These are phyloP conservation scores for Monoplex corrugatus DNA, from an alignment of 2,888 invertebrate genomes.

Conservation along the genomic window DNA sequence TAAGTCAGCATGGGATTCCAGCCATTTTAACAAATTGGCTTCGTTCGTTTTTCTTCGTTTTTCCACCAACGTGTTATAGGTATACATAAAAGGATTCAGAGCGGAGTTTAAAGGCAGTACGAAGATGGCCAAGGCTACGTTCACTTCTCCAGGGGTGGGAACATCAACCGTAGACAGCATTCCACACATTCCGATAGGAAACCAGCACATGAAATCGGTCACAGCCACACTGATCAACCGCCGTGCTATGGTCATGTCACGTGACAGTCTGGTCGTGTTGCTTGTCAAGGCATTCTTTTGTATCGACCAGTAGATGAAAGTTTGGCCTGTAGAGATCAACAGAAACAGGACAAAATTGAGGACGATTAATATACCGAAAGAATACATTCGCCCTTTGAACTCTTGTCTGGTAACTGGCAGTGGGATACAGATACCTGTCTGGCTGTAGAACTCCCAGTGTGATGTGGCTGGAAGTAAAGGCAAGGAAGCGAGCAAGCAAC, in stretches of 20 bases:
- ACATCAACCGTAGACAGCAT: neutral
- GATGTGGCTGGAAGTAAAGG: neutral
- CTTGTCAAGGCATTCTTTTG: neutral
- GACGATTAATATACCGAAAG: neutral
- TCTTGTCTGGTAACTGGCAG: neutral
- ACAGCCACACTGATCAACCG: neutral
- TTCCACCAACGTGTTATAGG: neutral
- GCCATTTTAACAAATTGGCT: neutral
- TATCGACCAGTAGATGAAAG: constrained; percentile 11
- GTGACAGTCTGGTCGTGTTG: constrained; percentile 14
- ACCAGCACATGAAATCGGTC: constrained; percentile 24
- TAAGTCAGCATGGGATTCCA: neutral
- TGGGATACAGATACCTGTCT: constrained; percentile 24
- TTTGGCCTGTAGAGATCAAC: neutral
- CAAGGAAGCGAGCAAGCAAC: neutral
- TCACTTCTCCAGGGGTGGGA: neutral
- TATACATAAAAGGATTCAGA: constrained; percentile 6
- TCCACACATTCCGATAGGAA: constrained; percentile 2
- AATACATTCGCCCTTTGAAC: neutral
- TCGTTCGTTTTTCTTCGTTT: neutral
- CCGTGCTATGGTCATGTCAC: neutral
- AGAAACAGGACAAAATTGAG: neutral
- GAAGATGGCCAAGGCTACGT: neutral
- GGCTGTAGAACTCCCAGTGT: constrained; percentile 16
- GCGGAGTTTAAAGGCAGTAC: constrained; percentile 1